phyloP scores from a whole-genome alignment of 2,888 invertebrate species.

The Norana najaformis region DNA sequence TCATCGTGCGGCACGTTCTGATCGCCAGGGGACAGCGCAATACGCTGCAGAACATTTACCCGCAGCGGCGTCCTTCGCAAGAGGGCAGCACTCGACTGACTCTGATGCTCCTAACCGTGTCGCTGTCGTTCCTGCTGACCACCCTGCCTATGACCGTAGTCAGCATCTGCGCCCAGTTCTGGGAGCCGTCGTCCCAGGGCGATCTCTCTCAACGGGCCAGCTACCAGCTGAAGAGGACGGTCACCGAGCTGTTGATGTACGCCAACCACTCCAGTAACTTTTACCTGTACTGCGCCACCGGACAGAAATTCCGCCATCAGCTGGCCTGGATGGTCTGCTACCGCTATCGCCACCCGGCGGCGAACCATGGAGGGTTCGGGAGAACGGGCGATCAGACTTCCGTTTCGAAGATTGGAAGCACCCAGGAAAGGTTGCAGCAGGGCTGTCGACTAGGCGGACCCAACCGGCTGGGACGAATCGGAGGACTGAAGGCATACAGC shows the following conservation, averaged over 20 bases:
- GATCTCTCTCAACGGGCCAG: constrained; percentile 37
- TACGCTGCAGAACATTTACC: constrained; percentile 14
- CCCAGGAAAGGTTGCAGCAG: not conserved
- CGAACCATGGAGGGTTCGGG: not conserved
- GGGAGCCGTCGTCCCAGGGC: not conserved
- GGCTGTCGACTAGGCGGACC: not conserved
- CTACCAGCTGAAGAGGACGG: constrained; percentile 49
- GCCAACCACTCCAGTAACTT: constrained; percentile 58
- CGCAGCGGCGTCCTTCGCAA: constrained; percentile 41
- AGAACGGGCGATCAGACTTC: not conserved
- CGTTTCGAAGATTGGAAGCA: constrained; percentile 8
- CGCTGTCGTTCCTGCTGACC: constrained; percentile 36
- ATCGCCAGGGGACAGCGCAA: constrained; percentile 42
- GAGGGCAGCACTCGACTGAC: constrained; percentile 38
- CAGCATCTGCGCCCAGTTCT: not conserved
- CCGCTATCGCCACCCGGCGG: constrained; percentile 24
- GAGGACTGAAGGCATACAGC: not conserved
- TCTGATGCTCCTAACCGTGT: constrained; percentile 35
- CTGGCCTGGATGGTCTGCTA: constrained; percentile 44
- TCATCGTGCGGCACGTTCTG: constrained; percentile 54
- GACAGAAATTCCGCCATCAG: constrained; percentile 46
- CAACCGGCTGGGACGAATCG: not conserved
- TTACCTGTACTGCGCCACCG: constrained; percentile 46
- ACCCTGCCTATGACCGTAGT: constrained; percentile 33
- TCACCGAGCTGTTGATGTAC: constrained; percentile 56